phyloP scores from a whole-genome alignment of 2,113 vertebrate species.

The Equus przewalskii region DNA sequence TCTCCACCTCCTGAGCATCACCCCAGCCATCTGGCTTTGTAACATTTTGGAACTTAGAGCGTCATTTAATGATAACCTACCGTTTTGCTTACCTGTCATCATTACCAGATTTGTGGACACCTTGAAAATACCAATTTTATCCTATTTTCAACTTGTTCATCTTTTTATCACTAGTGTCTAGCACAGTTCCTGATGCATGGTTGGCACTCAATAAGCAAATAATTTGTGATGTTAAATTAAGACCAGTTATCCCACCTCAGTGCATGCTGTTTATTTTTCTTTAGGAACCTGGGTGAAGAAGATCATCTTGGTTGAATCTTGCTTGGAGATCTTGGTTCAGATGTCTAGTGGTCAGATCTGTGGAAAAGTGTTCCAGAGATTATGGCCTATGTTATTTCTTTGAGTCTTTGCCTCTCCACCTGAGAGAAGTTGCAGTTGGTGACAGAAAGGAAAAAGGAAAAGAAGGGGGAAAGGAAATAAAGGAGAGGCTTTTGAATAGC shows the following conservation, averaged over 20 bases:
- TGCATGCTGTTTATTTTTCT: not conserved
- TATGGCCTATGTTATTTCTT: no score
- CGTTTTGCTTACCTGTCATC: not conserved
- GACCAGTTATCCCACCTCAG: not conserved
- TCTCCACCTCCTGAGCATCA: not conserved
- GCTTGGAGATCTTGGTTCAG: slow-evolving; percentile 16
- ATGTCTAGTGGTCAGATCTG: not conserved
- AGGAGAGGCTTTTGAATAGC: not conserved
- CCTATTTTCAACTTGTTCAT: not conserved
- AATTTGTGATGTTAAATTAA: slow-evolving; percentile 1
- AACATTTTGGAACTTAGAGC: not conserved
- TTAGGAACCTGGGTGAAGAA: not conserved
- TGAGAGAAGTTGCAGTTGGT: not conserved
- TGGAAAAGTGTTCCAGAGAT: not conserved
- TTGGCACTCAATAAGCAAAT: slow-evolving; percentile 27
- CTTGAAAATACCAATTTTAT: not conserved
- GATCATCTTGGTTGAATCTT: not conserved
- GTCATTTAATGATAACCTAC: not conserved
- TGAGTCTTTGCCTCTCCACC: not conserved
- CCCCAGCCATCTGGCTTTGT: not conserved
- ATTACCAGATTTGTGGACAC: not conserved
- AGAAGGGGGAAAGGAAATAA: not conserved
- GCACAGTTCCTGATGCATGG: not conserved
- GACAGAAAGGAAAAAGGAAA: not conserved
- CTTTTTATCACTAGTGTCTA: not conserved